Evolutionary conservation across 2,888 invertebrate species (phyloP).

Genomic region (Drosophila stalkeri): DNA sequence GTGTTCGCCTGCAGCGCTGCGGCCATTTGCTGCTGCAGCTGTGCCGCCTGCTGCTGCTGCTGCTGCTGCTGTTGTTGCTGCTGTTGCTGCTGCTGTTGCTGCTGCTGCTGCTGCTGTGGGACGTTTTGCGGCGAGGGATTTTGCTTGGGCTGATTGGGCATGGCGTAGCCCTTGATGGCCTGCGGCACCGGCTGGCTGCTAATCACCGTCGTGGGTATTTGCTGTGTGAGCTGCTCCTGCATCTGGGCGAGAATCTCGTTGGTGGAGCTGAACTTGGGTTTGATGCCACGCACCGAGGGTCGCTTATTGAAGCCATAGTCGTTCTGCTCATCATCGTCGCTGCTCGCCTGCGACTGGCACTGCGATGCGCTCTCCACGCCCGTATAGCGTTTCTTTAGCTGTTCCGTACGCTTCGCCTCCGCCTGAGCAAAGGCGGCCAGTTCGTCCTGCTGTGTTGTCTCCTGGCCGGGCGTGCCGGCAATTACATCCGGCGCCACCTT

Average conservation of each 20-base stretch:
- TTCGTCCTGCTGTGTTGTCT: conserved; percentile 89
- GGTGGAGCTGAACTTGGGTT: conserved; percentile 92
- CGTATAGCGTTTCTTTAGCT: conserved; percentile 90
- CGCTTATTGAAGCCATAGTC: conserved; percentile 95
- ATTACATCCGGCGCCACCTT: conserved; percentile 91
- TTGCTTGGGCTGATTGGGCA: conserved; percentile 82
- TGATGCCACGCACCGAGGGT: conserved; percentile 95
- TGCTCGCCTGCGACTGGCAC: conserved; percentile 77
- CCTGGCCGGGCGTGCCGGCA: conserved; percentile 87
- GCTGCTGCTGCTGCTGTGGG: conserved; percentile 65
- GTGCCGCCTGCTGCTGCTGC: conserved; percentile 55
- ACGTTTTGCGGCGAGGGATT: conserved; percentile 81
- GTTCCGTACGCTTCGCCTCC: conserved; percentile 92
- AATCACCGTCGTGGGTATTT: conserved; percentile 80
- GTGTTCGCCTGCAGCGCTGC: conserved; percentile 71
- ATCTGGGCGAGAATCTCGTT: conserved; percentile 93
- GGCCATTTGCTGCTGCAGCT: conserved; percentile 64
- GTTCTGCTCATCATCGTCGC: conserved; percentile 92
- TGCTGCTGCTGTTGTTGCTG: conserved; percentile 61
- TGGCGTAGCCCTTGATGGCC: conserved; percentile 82
- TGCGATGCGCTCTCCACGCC: conserved; percentile 85
- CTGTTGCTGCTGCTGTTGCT: conserved; percentile 66
- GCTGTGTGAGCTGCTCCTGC: conserved; percentile 88
- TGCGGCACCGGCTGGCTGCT: conserved; percentile 77
- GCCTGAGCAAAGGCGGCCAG: conserved; percentile 94